phyloP scores from a whole-genome alignment of 2,888 invertebrate species.

The Apoderus coryli region DNA sequence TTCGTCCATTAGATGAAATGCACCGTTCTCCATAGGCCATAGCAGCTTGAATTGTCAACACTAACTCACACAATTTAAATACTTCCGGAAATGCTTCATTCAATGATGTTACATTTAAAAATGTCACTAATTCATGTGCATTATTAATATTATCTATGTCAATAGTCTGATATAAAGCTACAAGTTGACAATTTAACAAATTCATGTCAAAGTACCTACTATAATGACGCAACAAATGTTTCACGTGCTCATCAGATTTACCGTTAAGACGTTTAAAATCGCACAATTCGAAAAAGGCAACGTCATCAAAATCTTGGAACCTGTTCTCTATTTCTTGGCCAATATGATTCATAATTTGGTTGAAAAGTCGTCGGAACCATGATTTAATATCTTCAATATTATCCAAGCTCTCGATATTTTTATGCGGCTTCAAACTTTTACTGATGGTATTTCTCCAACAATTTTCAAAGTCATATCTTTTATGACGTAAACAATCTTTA shows the following conservation, averaged over 20 bases:
- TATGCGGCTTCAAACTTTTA: slow-evolving; percentile 4
- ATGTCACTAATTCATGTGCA: slow-evolving; percentile 7
- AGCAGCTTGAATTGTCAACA: slow-evolving; percentile 10
- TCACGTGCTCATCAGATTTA: slow-evolving; percentile 6
- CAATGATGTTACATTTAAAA: slow-evolving; percentile 6
- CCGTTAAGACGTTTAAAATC: slow-evolving; percentile 9
- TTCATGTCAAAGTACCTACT: slow-evolving; percentile 7
- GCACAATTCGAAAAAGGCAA: slow-evolving; percentile 10
- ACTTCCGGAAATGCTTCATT: slow-evolving; percentile 8
- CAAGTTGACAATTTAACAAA: slow-evolving; percentile 7
- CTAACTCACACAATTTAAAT: slow-evolving; percentile 11
- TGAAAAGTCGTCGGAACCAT: slow-evolving; percentile 4
- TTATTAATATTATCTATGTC: slow-evolving; percentile 4
- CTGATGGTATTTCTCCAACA: slow-evolving; percentile 4
- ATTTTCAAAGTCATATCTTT: slow-evolving; percentile 8
- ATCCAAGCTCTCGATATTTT: not conserved
- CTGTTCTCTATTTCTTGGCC: slow-evolving; percentile 5
- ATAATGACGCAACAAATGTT: slow-evolving; percentile 8
- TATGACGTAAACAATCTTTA: slow-evolving; percentile 5
- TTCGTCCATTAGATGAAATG: slow-evolving; percentile 9
- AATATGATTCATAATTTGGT: slow-evolving; percentile 9
- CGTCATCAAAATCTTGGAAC: slow-evolving; percentile 9
- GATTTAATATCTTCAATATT: slow-evolving; percentile 6
- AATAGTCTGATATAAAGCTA: slow-evolving; percentile 7
- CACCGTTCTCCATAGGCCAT: slow-evolving; percentile 6